Base-by-base conservation (phyloP, 2,888 invertebrate species). In the Aporophyla nigra region DNA sequence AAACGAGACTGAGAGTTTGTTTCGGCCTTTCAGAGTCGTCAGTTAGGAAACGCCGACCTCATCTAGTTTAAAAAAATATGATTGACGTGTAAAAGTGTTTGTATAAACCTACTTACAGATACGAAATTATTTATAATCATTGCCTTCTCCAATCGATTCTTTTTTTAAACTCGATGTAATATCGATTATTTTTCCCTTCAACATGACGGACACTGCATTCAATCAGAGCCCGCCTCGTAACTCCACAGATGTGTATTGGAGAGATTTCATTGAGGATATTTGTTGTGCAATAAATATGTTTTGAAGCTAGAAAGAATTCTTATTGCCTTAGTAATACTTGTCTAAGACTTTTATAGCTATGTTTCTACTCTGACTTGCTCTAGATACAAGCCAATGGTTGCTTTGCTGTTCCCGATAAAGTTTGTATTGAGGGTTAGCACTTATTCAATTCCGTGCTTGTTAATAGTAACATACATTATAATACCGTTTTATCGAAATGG, bases 181-280 rank as follows among this genome's bases (percentile, higher is more conserved):
- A 66, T 51, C 63, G 46, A 46, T 54, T 49, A n/a, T 63, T 43
- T 49, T 14, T 51, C 40, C 49, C 43, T 51, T 66, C 43, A n/a
- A 51, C 56, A 71, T 65, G 59, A 40, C 43, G 24, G 56, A 40
- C 27, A 61, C 51, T 7, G 14, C 16, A 33, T 24, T 24, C 9
- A 33, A 6, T 24, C 21, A 43, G 49, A 19, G n/a, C 9, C 46
- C 12, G 49, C 7, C 21, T 66, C 49, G 14, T 61, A 62, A 51
- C 46, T 27, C 65, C 21, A 24, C 59, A 75, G n/a, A 82, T 70
- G 65, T 61, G 40, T 49, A 58, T 16, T 63, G 27, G 16, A 69
- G 10, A 21, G 40, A 53, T 79, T 53, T 74, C 27, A 21, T 27
- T 10, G 1, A 51, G 14, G 19, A 33, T 43, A 2, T n/a, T 46